Evolutionary conservation across 2,113 vertebrate genomes (phyloP).

Genomic region (Fregata magnificens): DNA sequence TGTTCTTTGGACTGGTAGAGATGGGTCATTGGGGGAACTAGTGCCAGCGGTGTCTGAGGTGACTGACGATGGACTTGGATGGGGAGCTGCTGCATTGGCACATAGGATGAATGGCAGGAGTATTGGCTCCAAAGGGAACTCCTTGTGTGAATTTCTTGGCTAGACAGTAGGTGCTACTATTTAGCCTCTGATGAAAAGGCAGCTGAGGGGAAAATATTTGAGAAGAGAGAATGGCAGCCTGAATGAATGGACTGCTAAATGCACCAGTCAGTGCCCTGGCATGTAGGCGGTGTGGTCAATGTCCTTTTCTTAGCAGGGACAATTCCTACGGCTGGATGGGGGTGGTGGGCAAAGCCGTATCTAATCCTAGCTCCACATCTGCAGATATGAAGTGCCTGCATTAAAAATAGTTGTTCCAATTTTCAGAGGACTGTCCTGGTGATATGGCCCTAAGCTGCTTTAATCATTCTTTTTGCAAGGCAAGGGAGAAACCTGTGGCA

Average conservation of each 20-base stretch:
- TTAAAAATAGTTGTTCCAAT: not conserved
- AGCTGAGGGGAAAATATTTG: not conserved
- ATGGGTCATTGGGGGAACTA: not conserved
- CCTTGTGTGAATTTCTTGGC: constrained; percentile 3
- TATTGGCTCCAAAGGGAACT: not conserved
- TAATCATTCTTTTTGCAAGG: not conserved
- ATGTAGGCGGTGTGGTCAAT: not conserved
- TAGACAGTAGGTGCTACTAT: not conserved
- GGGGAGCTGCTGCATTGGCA: not conserved
- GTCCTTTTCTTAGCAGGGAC: not conserved
- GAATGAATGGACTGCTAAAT: not conserved
- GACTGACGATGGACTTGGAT: not conserved
- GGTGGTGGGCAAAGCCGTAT: not conserved
- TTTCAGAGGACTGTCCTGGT: not conserved
- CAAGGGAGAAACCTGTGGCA: not conserved
- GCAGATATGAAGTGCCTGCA: not conserved
- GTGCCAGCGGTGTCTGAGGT: not conserved
- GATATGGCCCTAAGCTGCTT: not conserved
- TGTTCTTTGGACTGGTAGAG: not conserved
- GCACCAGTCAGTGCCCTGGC: not conserved
- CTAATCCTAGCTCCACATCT: not conserved
- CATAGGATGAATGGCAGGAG: not conserved
- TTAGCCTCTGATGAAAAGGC: not conserved
- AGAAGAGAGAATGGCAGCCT: not conserved
- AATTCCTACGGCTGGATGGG: not conserved